These are phyloP conservation scores for Cinclus cinclus DNA, from an alignment of 2,113 vertebrate genomes.

Conservation along the genomic window DNA sequence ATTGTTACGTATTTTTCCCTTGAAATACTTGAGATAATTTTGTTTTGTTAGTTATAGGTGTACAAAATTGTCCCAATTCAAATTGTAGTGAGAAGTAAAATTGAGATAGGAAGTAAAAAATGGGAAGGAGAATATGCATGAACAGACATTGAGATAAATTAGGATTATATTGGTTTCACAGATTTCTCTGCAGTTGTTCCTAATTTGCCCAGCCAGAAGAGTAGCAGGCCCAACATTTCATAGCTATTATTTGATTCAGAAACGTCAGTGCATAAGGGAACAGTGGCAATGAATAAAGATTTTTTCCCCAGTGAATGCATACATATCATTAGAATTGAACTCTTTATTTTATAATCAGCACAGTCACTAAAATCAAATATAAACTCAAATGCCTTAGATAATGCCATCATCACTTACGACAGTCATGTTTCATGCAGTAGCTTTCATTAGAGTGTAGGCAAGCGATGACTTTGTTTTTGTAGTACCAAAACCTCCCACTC, in stretches of 20 bases:
- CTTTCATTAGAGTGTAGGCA: conserved; percentile 41
- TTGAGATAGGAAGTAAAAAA: neutral
- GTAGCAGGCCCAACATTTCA: neutral
- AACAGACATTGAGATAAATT: neutral
- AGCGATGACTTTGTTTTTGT: conserved; percentile 40
- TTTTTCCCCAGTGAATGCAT: neutral
- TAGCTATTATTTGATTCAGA: conserved; percentile 11
- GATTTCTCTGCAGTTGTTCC: neutral
- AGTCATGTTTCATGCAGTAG: conserved; percentile 28
- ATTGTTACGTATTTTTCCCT: neutral
- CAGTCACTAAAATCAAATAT: conserved; percentile 29
- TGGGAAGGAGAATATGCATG: neutral
- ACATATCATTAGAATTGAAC: neutral
- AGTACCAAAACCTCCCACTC: conserved; percentile 43
- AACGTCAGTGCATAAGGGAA: neutral
- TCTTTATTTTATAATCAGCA: conserved; percentile 40
- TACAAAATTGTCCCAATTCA: neutral
- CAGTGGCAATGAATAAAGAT: neutral
- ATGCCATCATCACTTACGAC: conserved; percentile 12
- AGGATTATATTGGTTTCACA: neutral
- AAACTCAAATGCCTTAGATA: conserved; percentile 27
- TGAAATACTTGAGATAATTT: neutral
- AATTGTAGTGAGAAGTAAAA: neutral
- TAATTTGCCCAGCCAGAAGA: neutral
- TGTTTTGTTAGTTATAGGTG: neutral